Percentiles rank a stretch among this genome's conserved stretches.
These are phyloP conservation scores for Aleiodes sp. DNA, from an alignment of 1,140 invertebrate species.

Conservation along the genomic window DNA sequence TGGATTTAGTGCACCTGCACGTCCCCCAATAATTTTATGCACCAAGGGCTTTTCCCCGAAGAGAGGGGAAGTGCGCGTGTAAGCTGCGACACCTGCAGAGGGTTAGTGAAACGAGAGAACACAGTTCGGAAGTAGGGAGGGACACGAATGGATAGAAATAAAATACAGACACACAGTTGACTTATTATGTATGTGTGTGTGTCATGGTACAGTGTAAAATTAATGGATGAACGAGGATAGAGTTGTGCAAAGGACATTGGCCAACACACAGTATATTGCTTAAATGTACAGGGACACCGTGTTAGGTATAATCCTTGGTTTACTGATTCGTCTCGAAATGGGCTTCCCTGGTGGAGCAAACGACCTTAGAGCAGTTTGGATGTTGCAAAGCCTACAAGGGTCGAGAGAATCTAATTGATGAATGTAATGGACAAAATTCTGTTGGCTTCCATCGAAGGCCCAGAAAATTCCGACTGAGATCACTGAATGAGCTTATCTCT, in stretches of 20 bases:
- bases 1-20: conserved; percentile 29
- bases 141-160: not conserved
- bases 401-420: conserved; percentile 4
- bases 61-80: not conserved
- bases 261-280: too few relatives aligned
- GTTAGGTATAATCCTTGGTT: not conserved
- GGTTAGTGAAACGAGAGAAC: conserved; percentile 1
- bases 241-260: too few relatives aligned
- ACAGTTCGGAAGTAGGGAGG: not conserved
- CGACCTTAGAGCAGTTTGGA: conserved; percentile 24
- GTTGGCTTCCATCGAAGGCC: too few relatives aligned
- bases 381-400: not conserved
- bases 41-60: conserved; percentile 5
- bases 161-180: not conserved
- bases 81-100: conserved; percentile 25
- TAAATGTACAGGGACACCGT: not conserved
- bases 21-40: conserved; percentile 32
- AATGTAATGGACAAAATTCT: too few relatives aligned
- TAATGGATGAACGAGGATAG: not conserved
- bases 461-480: too few relatives aligned
- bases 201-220: not conserved
- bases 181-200: not conserved
- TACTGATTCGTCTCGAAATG: not conserved
- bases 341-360: not conserved
- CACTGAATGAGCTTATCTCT: too few relatives aligned